Evolutionary conservation across 2,888 invertebrate species (phyloP), one percentile per base, ranked within the genome.

Genomic region (Drosophila gaucha): DNA sequence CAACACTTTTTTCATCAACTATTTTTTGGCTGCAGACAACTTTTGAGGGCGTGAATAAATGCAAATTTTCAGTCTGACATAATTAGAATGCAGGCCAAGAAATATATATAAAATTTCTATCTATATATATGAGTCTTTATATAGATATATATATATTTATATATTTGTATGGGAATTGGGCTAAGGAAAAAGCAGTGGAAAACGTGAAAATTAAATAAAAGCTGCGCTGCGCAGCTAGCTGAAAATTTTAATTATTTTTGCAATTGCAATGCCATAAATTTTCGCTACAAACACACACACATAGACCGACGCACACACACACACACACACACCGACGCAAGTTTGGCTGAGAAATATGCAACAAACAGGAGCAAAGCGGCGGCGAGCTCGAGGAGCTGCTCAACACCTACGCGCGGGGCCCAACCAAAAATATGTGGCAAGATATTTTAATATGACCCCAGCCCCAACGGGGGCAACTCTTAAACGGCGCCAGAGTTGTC

Each of bases 161-260:
- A n/a, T n/a, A n/a, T n/a, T n/a, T n/a, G n/a, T n/a, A n/a, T n/a
- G n/a, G n/a, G n/a, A 44, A 51, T 30, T 44, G 56, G 56, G 39
- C 24, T n/a, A 16, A 52, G 46, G 31, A 33, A 49, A 46, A n/a
- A 16, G 70, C 54, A 54, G 20, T 22, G 22, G 24, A 33, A 50
- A 74, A 66, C 43, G 46, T 36, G 36, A 66, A n/a, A 74, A 62
- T 74, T 66, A 62, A 74, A 74, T 70, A 66, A 74, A 74, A 70
- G 74, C 30, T 68, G 65, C 54, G 70, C 51, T 54, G 50, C 39
- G 47, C 64, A 73, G 67, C 58, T 66, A 77, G 80, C 72, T 77
- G 77, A 77, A 85, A 86, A 87, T 87, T 84, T 86, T 84, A 84
- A 84, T 84, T 84, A 87, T 87, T 85, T 84, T 84, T 84, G 84